These are phyloP conservation scores for Phyllotis vaccarum DNA, from an alignment of 2,797 vertebrate species.

Conservation along the genomic window DNA sequence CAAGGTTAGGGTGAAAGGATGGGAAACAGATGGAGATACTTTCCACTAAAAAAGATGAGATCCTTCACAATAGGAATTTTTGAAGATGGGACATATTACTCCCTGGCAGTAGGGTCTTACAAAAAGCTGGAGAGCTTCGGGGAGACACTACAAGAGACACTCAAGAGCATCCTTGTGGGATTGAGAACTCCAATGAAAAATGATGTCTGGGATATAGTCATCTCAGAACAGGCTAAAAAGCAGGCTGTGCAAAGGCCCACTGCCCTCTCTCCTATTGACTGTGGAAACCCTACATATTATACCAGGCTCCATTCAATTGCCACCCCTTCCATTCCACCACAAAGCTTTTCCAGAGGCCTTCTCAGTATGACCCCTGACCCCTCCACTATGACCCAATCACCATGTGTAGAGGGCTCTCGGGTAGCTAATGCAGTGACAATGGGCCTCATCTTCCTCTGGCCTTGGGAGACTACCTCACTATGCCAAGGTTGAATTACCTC, in stretches of 20 bases:
- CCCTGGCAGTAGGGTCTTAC: neutral
- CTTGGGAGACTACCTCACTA: neutral
- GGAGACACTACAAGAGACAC: neutral
- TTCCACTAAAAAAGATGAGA: constrained; percentile 1
- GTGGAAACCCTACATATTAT: neutral
- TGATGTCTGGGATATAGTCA: neutral
- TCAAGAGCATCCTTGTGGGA: neutral
- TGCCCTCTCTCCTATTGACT: neutral
- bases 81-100: neutral
- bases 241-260: neutral
- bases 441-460: neutral
- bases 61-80: neutral
- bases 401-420: neutral
- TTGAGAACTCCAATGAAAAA: neutral
- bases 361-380: neutral
- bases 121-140: neutral
- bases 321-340: neutral
- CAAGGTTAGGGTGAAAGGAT: neutral
- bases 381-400: neutral
- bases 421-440: neutral
- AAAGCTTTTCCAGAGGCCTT: neutral
- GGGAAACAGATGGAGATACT: neutral
- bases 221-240: neutral
- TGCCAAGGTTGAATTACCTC: neutral
- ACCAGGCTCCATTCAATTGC: neutral